Conservation (phyloP, 1,140 invertebrate genomes). For the Drosophila dunni region DNA sequence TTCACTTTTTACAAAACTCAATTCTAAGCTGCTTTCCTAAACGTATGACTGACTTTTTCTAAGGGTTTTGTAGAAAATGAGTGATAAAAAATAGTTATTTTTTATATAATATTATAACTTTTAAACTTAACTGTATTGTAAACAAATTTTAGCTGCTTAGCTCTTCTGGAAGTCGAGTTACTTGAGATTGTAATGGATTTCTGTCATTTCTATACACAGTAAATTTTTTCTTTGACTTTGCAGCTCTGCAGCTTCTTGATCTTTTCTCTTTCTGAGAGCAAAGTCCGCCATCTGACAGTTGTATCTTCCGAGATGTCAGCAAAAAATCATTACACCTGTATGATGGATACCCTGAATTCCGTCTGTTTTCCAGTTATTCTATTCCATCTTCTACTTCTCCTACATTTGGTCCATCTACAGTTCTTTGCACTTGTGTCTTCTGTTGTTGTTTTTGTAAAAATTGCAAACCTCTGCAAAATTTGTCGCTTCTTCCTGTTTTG, state of each 20-base stretch:
- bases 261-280: not conserved
- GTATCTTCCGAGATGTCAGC: constrained; percentile 8
- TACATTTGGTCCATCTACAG: not conserved
- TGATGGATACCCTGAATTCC: constrained; percentile 5
- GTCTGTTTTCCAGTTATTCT: constrained; percentile 1
- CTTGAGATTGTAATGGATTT: not conserved
- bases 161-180: constrained; percentile 10
- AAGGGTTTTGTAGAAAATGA: no score
- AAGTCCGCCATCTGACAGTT: not conserved
- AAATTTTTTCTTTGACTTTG: not conserved
- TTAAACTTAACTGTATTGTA: no score
- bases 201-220: no score
- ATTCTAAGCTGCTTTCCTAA: not conserved
- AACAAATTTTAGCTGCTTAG: not conserved
- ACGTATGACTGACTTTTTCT: not conserved
- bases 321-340: constrained; percentile 9
- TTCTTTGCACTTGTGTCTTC: not conserved
- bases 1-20: constrained; percentile 51
- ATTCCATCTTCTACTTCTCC: not conserved
- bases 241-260: constrained; percentile 1
- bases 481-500: constrained; percentile 80
- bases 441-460: constrained; percentile 62
- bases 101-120: no score
- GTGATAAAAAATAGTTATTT: no score
- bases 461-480: constrained; percentile 80